Conservation (phyloP, 2,113 vertebrate genomes). For the Castor canadensis region DNA sequence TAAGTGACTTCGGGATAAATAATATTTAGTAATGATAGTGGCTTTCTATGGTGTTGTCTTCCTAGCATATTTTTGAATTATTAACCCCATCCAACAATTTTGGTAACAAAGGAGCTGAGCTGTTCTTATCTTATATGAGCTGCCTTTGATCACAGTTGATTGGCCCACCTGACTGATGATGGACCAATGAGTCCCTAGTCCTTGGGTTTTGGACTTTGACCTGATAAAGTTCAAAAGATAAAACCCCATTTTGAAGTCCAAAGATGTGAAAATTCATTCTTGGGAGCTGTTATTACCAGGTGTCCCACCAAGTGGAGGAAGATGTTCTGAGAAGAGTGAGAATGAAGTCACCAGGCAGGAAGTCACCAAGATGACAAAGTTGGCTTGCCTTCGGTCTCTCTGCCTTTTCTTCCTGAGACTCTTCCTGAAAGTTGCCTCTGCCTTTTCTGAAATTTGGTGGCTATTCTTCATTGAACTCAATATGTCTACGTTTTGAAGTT, state of each 20-base stretch:
- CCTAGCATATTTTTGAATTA: not conserved
- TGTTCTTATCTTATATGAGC: not conserved
- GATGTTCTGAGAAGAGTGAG: no score
- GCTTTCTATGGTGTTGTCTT: not conserved
- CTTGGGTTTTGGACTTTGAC: not conserved
- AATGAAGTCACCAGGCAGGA: not conserved
- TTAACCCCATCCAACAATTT: not conserved
- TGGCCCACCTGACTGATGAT: not conserved
- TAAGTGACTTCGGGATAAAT: not conserved
- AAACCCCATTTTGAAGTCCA: not conserved
- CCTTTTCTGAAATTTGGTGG: not conserved
- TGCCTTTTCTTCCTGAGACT: not conserved
- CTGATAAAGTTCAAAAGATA: not conserved
- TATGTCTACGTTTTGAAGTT: not conserved
- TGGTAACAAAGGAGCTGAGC: not conserved
- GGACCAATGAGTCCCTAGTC: not conserved
- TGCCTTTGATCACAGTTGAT: not conserved
- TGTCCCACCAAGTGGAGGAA: not conserved
- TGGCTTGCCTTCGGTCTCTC: not conserved
- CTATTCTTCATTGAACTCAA: not conserved
- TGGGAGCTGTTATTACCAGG: not conserved
- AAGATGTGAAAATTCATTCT: not conserved
- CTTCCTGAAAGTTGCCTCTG: not conserved
- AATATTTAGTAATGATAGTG: not conserved
- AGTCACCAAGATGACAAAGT: not conserved